Evolutionary conservation across 2,797 vertebrate species (phyloP), one percentile per base, ranked within the genome.

Genomic region (Enteromius trimaculatus): DNA sequence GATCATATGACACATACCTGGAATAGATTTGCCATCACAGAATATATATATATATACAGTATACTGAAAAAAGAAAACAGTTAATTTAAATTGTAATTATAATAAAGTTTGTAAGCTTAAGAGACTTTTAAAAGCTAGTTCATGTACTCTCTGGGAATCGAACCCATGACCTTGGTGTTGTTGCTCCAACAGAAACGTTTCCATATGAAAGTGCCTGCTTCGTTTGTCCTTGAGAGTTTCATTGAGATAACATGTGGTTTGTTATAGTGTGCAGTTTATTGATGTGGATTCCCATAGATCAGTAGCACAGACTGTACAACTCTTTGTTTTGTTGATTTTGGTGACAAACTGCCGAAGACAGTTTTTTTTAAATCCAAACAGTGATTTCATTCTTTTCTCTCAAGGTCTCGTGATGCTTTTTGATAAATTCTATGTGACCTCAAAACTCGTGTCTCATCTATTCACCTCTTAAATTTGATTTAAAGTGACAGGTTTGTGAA

Each of bases 381-480:
- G 26, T 26, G 74, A 76, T 64, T 64, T 77, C 37, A 58, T 77
- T 77, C 7, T 17, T 74, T 42, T 71, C 8, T 44, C 23, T 53
- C 19, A 78, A 42, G 16, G 79, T 60, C 53, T 76, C 65, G 55
- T 80, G 37, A 49, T 58, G 26, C 37, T n/a, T 55, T 31, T n/a
- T 81, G 53, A 85, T 68, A 19, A 44, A 75, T 77, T 9, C 26
- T 49, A 8, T 64, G 21, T 68, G 51, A 76, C 64, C 68, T 71
- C 65, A 77, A 69, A 70, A 19, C 53, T 70, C 16, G 26, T 8
- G 53, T 55, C 44, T 37, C 47, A 77, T 80, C 49, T 26, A 14
- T 60, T 85, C 53, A 47, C 55, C 44, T 1, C 17, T 82, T 34
- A 34, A 8, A 72, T 78, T 31, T 78, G 79, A 85, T 85, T 79